Evolutionary conservation across 2,113 vertebrate species (phyloP).

Genomic region (Cinclus mexicanus): DNA sequence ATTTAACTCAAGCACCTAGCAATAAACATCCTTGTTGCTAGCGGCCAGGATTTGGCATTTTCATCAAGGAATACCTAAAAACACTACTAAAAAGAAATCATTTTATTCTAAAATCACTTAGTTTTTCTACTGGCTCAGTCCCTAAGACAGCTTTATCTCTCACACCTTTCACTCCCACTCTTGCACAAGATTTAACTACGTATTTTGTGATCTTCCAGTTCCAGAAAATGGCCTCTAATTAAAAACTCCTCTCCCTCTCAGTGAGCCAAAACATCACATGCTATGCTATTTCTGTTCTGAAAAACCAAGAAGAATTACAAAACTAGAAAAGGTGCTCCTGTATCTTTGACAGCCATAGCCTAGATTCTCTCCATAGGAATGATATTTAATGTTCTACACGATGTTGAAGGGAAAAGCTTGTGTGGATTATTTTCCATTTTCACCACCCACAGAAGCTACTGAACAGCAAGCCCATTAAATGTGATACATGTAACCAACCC

Average conservation of each 20-base stretch:
- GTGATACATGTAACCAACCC: neutral
- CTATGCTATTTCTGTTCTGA: neutral
- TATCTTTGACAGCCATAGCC: conserved; percentile 30
- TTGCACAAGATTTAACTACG: neutral
- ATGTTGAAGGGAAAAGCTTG: neutral
- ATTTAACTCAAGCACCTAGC: neutral
- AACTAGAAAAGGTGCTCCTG: conserved; percentile 1
- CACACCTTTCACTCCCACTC: neutral
- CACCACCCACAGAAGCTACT: neutral
- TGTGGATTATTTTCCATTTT: neutral
- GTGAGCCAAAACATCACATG: neutral
- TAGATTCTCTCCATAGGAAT: neutral
- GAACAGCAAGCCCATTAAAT: conserved; percentile 20
- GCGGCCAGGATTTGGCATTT: neutral
- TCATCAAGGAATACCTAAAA: neutral
- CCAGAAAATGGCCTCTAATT: neutral
- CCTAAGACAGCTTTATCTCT: neutral
- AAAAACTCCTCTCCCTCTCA: neutral
- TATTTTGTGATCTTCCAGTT: neutral
- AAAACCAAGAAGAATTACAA: conserved; percentile 5
- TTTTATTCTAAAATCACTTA: neutral
- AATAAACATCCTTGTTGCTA: neutral
- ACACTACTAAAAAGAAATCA: neutral
- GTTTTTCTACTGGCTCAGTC: neutral
- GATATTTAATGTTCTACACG: neutral